Evolutionary conservation across 2,888 invertebrate species (phyloP).

Genomic region (Proisotoma minuta): DNA sequence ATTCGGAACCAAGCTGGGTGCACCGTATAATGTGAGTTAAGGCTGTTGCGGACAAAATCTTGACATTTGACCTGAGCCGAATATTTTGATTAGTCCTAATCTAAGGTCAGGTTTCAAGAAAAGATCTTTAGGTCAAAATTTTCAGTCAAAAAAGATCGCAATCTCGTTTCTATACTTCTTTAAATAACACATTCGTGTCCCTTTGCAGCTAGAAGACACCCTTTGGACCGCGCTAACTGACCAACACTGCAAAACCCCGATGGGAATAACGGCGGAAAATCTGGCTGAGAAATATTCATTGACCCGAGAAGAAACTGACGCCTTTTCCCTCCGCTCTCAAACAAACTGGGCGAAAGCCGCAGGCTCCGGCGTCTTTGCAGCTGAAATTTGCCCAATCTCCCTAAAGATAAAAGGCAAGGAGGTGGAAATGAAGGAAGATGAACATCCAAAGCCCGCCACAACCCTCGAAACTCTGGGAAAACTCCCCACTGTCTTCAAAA

Average conservation of each 20-base stretch:
- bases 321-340: constrained; percentile 80
- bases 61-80: no score
- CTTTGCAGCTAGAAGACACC: constrained; percentile 68
- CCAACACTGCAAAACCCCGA: constrained; percentile 62
- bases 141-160: no score
- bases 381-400: constrained; percentile 80
- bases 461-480: constrained; percentile 79
- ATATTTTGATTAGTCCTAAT: no score
- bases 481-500: constrained; percentile 84
- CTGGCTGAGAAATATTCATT: constrained; percentile 79
- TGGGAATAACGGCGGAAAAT: constrained; percentile 74
- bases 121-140: no score
- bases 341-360: constrained; percentile 81
- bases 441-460: constrained; percentile 87
- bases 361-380: constrained; percentile 80
- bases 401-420: constrained; percentile 78
- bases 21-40: constrained; percentile 56
- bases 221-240: constrained; percentile 87
- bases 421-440: constrained; percentile 75
- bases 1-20: constrained; percentile 82
- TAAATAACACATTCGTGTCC: no score
- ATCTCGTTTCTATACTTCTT: no score
- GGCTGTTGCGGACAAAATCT: no score
- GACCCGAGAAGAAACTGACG: constrained; percentile 75
- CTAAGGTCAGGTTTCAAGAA: no score